Conservation (phyloP, 35 echinoderm and acorn worm species). For the Patiria miniata region DNA sequence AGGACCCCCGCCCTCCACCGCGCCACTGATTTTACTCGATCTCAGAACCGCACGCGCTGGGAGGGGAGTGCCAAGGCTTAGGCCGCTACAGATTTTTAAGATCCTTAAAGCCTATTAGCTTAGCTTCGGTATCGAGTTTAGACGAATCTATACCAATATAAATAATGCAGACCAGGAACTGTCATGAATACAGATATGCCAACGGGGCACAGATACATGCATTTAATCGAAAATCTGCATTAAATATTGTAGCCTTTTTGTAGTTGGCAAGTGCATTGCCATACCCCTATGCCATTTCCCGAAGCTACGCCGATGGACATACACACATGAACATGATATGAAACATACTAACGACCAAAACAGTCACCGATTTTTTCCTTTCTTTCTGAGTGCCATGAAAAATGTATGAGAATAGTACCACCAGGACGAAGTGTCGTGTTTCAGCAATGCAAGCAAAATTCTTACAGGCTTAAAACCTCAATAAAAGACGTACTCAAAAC, state of each 20-base stretch:
- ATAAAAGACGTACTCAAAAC: not conserved
- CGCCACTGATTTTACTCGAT: too few species aligned
- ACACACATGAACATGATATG: not conserved
- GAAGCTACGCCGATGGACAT: not conserved
- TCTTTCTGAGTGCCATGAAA: constrained; percentile 5
- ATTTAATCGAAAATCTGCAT: too few species aligned
- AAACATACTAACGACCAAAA: constrained; percentile 8
- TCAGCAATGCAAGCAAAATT: constrained; percentile 4
- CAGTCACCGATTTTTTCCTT: not conserved
- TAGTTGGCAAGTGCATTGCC: not conserved
- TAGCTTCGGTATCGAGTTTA: too few species aligned
- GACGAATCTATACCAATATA: too few species aligned
- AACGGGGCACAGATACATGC: too few species aligned
- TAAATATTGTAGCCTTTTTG: not conserved
- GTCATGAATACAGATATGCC: too few species aligned
- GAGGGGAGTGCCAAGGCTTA: too few species aligned
- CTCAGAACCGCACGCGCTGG: too few species aligned
- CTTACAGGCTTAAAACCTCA: not conserved
- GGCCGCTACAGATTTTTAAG: too few species aligned
- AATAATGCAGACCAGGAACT: too few species aligned
- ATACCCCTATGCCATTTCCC: not conserved
- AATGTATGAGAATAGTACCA: constrained; percentile 8
- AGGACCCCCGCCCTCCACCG: too few species aligned
- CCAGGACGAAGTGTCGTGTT: not conserved
- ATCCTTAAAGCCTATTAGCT: too few species aligned